These are phyloP conservation scores for Drosophila bocki DNA, from an alignment of 1,140 invertebrate species.

Conservation along the genomic window DNA sequence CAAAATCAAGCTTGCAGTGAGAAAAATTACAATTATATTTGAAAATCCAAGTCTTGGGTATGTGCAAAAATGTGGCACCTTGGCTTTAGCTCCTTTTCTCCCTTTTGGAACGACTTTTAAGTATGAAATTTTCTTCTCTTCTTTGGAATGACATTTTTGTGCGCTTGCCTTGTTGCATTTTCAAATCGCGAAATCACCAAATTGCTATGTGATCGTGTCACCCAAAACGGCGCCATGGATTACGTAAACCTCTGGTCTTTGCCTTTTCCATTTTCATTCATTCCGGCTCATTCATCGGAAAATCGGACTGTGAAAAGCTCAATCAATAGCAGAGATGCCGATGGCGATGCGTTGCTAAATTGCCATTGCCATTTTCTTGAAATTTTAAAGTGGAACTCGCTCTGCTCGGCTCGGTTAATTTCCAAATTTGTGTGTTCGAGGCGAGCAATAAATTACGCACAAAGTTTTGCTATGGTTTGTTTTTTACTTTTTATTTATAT, in stretches of 20 bases:
- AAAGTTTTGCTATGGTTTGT: slow-evolving; percentile 42
- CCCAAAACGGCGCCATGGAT: slow-evolving; percentile 52
- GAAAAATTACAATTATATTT: slow-evolving; percentile 20
- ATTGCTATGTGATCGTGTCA: slow-evolving; percentile 55
- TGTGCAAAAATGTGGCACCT: slow-evolving; percentile 17
- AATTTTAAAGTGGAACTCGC: slow-evolving; percentile 32
- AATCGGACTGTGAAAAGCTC: slow-evolving; percentile 72
- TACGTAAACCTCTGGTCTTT: slow-evolving; percentile 60
- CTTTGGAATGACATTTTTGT: slow-evolving; percentile 59
- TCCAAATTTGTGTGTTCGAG: slow-evolving; percentile 59
- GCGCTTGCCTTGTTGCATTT: slow-evolving; percentile 71
- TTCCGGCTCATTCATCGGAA: slow-evolving; percentile 34
- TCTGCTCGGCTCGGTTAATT: slow-evolving; percentile 30
- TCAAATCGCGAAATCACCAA: slow-evolving; percentile 74
- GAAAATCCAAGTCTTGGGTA: background rate
- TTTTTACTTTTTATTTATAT: slow-evolving; percentile 6
- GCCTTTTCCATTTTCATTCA: slow-evolving; percentile 53
- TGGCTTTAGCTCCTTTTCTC: slow-evolving; percentile 13
- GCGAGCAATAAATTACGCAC: slow-evolving; percentile 77
- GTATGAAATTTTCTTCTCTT: slow-evolving; percentile 49
- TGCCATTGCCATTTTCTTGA: slow-evolving; percentile 58
- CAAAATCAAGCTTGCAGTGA: background rate
- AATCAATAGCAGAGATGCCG: slow-evolving; percentile 72
- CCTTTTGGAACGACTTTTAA: slow-evolving; percentile 26
- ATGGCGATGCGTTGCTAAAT: slow-evolving; percentile 71